phyloP scores from a whole-genome alignment of 2,797 vertebrate species.

The Selene dorsalis region DNA sequence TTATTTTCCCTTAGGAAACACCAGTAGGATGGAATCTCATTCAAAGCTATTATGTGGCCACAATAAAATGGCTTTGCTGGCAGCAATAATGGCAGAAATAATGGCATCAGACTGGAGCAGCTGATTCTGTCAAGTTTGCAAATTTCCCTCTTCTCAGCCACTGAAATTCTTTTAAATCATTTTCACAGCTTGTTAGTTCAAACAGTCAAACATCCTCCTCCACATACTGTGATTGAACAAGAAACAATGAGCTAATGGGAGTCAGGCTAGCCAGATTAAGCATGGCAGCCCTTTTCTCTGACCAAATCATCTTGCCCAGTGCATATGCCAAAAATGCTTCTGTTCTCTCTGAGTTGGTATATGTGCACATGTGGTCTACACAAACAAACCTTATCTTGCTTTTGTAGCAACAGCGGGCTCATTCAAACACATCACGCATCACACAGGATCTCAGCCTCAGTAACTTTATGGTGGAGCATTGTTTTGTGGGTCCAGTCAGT shows the following conservation, averaged over 20 bases:
- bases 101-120: not conserved
- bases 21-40: not conserved
- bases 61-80: slow-evolving; percentile 12
- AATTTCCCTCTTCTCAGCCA: slow-evolving; percentile 20
- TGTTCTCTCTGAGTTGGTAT: not conserved
- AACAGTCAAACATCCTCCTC: slow-evolving; percentile 42
- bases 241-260: slow-evolving; percentile 11
- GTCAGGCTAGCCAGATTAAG: slow-evolving; percentile 11
- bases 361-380: not conserved
- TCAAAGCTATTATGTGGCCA: slow-evolving; percentile 1
- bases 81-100: slow-evolving; percentile 9
- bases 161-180: slow-evolving; percentile 43
- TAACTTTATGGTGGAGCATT: not conserved
- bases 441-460: not conserved
- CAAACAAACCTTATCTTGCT: not conserved
- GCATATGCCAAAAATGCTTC: slow-evolving; percentile 1
- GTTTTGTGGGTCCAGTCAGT: not conserved
- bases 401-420: not conserved
- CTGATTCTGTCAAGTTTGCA: slow-evolving; percentile 29
- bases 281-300: not conserved
- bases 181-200: slow-evolving; percentile 52
- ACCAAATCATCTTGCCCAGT: slow-evolving; percentile 6
- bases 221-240: slow-evolving; percentile 12
- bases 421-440: slow-evolving; percentile 9
- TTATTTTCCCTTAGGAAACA: slow-evolving; percentile 17